Evolutionary conservation across 2,888 invertebrate species (phyloP).

Genomic region (Portevinia maculata): DNA sequence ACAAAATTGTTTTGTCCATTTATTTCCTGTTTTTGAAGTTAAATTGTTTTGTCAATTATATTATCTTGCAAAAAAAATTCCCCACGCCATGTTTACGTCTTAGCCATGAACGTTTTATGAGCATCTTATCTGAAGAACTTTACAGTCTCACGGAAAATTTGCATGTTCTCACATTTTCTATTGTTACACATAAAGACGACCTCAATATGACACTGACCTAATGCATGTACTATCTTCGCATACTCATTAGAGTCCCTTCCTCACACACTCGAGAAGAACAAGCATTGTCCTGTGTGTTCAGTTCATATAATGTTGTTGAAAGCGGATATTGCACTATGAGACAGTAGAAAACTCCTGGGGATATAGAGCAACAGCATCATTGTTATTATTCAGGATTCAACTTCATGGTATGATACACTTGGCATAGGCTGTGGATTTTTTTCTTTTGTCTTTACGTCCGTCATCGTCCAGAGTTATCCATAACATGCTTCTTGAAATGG

Average conservation of each 20-base stretch:
- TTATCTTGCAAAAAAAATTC: background rate
- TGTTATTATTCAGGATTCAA: conserved; percentile 66
- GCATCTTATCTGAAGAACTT: conserved; percentile 12
- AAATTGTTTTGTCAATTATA: too few species aligned
- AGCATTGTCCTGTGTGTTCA: conserved; percentile 46
- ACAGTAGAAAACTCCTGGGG: conserved; percentile 62
- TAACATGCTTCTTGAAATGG: conserved; percentile 54
- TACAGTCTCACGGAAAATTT: conserved; percentile 17
- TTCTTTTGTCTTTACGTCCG: conserved; percentile 53
- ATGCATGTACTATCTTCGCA: conserved; percentile 57
- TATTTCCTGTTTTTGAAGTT: too few species aligned
- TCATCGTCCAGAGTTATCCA: conserved; percentile 53
- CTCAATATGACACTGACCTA: conserved; percentile 73
- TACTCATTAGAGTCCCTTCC: conserved; percentile 69
- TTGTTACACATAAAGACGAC: conserved; percentile 48
- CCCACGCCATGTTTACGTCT: background rate
- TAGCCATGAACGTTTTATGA: background rate
- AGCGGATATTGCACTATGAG: conserved; percentile 69
- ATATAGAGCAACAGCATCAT: conserved; percentile 67
- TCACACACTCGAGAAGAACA: conserved; percentile 42
- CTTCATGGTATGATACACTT: conserved; percentile 62
- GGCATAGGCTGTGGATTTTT: conserved; percentile 58
- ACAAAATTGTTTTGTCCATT: too few species aligned
- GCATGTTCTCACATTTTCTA: conserved; percentile 23
- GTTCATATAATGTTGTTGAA: conserved; percentile 51